phyloP scores from a whole-genome alignment of 2,888 invertebrate genomes.

The Rugalucina vietnamica region DNA sequence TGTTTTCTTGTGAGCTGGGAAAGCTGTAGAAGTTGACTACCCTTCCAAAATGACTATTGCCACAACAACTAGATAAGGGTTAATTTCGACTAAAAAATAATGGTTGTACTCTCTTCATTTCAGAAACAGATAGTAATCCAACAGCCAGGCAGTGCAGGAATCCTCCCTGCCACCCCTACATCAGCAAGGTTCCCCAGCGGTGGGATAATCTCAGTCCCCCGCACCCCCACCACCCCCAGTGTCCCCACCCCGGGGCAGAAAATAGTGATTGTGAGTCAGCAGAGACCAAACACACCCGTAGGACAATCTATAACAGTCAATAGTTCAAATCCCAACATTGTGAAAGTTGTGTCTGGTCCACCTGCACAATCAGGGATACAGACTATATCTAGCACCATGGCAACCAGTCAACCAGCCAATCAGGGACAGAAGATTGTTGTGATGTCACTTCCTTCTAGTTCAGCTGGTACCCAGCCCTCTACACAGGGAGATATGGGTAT shows the following conservation, averaged over 20 bases:
- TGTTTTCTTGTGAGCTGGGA: too few relatives aligned
- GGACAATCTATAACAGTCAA: conserved; percentile 51
- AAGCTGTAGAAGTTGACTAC: too few relatives aligned
- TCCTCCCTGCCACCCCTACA: conserved; percentile 58
- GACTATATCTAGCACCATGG: conserved; percentile 17
- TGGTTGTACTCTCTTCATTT: conserved; percentile 43
- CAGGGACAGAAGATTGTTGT: conserved; percentile 73
- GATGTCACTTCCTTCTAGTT: conserved; percentile 67
- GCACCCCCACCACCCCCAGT: conserved; percentile 62
- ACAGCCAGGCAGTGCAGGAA: conserved; percentile 60
- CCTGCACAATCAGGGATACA: conserved; percentile 29
- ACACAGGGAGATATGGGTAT: conserved; percentile 67
- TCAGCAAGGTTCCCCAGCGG: conserved; percentile 54
- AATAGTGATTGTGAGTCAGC: conserved; percentile 79
- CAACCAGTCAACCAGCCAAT: conserved; percentile 39
- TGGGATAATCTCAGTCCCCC: conserved; percentile 51
- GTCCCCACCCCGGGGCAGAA: conserved; percentile 69
- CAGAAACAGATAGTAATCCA: conserved; percentile 75
- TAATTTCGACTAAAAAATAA: too few relatives aligned
- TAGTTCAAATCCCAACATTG: conserved; percentile 63
- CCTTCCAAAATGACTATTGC: too few relatives aligned
- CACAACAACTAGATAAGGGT: too few relatives aligned
- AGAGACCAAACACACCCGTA: conserved; percentile 60
- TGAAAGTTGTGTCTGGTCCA: conserved; percentile 43
- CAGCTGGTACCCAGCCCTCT: conserved; percentile 36